A percentile compares a stretch with the other conserved stretches of the same genome.
phyloP scores from a whole-genome alignment of 1,140 invertebrate genomes.

The Coelopa frigida region DNA sequence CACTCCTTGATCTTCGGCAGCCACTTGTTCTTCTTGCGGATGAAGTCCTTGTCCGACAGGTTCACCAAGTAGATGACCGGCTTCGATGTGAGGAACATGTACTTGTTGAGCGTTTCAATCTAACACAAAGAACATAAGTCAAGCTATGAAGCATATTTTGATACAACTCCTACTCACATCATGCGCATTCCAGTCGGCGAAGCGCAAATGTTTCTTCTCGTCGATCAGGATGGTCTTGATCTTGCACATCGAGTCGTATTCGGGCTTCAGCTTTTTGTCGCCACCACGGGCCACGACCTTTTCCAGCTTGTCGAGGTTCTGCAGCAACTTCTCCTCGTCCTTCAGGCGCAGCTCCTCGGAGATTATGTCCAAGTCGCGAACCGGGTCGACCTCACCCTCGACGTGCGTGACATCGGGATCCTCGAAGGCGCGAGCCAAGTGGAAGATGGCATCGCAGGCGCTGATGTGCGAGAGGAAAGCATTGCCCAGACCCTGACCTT shows the following conservation, averaged over 20 bases:
- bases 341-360: slow-evolving; percentile 91
- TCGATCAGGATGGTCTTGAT: slow-evolving; percentile 79
- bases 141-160: not conserved
- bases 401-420: slow-evolving; percentile 97
- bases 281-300: slow-evolving; percentile 76
- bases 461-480: slow-evolving; percentile 97
- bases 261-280: slow-evolving; percentile 95
- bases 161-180: too few species aligned
- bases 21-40: slow-evolving; percentile 99
- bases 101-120: slow-evolving; percentile 96
- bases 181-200: slow-evolving; percentile 85
- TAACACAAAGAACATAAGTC: slow-evolving; percentile 41
- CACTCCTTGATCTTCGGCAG: slow-evolving; percentile 97
- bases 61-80: slow-evolving; percentile 97
- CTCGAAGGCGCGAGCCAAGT: slow-evolving; percentile 94
- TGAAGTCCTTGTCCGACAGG: slow-evolving; percentile 96
- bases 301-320: slow-evolving; percentile 80
- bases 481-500: slow-evolving; percentile 97
- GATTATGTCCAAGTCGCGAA: slow-evolving; percentile 95
- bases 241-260: slow-evolving; percentile 85
- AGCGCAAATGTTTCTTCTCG: slow-evolving; percentile 88
- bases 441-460: slow-evolving; percentile 98
- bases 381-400: slow-evolving; percentile 96
- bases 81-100: slow-evolving; percentile 96
- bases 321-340: slow-evolving; percentile 79